Percentiles rank a stretch among this genome's conserved stretches.
Evolutionary conservation across 2,888 invertebrate genomes (phyloP).

Genomic region (Linnaemya tessellans): DNA sequence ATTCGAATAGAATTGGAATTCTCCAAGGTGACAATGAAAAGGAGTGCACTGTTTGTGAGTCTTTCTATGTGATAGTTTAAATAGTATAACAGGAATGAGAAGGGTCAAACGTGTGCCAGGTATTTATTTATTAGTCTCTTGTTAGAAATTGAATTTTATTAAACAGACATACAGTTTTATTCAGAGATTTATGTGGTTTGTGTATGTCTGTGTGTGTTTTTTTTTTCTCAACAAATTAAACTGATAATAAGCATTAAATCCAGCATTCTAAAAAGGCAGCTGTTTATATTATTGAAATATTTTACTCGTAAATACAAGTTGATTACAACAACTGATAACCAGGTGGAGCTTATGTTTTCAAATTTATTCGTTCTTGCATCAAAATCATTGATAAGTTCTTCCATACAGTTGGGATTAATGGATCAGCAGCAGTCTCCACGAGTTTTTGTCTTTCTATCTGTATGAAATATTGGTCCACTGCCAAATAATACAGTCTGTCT

Average conservation of each 20-base stretch:
- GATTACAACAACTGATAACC: not conserved
- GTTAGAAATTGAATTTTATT: constrained; percentile 19
- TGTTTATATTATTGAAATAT: not conserved
- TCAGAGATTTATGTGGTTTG: constrained; percentile 13
- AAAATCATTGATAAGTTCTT: no score
- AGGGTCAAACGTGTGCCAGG: constrained; percentile 62
- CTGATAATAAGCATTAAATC: constrained; percentile 1
- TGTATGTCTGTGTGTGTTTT: not conserved
- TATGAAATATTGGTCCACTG: no score
- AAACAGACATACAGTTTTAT: not conserved
- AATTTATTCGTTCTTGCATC: no score
- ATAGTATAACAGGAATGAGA: not conserved
- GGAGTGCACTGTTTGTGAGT: constrained; percentile 7
- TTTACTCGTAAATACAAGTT: not conserved
- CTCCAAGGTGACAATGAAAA: constrained; percentile 43
- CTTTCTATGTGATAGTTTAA: constrained; percentile 10
- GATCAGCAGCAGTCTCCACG: no score
- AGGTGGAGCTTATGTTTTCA: no score
- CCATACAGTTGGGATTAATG: no score
- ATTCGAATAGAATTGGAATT: not conserved
- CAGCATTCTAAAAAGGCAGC: not conserved
- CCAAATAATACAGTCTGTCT: no score
- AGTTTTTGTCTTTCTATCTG: no score
- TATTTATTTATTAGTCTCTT: constrained; percentile 15
- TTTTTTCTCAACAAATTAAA: not conserved